Conservation (phyloP, 2,888 invertebrate genomes). For the Lingula anatina region DNA sequence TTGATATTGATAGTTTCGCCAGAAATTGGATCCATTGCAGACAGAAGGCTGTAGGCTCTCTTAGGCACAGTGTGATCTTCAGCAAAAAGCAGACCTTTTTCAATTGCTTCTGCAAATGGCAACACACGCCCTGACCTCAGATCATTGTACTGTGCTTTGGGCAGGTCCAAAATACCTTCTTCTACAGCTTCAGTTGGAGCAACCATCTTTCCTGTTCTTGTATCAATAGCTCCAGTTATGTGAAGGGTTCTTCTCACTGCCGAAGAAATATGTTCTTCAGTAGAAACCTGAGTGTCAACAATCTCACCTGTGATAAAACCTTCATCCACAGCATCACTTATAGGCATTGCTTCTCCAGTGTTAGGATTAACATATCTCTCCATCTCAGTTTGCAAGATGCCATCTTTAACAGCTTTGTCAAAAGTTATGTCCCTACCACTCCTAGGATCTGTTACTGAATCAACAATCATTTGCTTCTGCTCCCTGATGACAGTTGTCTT, state of each 20-base stretch:
- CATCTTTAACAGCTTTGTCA: constrained; percentile 61
- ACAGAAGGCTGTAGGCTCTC: background rate
- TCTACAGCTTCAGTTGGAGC: constrained; percentile 78
- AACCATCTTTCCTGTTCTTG: constrained; percentile 69
- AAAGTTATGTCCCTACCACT: constrained; percentile 79
- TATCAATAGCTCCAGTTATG: constrained; percentile 63
- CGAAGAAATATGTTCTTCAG: constrained; percentile 4
- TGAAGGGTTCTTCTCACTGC: constrained; percentile 21
- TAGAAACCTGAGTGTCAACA: constrained; percentile 17
- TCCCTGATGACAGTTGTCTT: constrained; percentile 32
- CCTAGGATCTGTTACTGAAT: constrained; percentile 59
- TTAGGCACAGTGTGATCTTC: constrained; percentile 8
- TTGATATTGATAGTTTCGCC: no score
- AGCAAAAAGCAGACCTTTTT: constrained; percentile 70
- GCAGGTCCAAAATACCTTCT: constrained; percentile 66
- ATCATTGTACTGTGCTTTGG: constrained; percentile 77
- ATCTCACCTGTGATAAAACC: constrained; percentile 31
- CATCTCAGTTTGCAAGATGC: constrained; percentile 61
- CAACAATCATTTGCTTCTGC: constrained; percentile 32
- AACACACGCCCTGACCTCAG: constrained; percentile 72
- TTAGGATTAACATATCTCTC: constrained; percentile 16
- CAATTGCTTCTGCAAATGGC: constrained; percentile 82
- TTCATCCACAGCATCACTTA: constrained; percentile 15
- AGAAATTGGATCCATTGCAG: background rate
- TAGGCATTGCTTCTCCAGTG: constrained; percentile 14